Base-by-base conservation (phyloP, 2,888 invertebrate genomes). In the Gastrophysa polygoni region DNA sequence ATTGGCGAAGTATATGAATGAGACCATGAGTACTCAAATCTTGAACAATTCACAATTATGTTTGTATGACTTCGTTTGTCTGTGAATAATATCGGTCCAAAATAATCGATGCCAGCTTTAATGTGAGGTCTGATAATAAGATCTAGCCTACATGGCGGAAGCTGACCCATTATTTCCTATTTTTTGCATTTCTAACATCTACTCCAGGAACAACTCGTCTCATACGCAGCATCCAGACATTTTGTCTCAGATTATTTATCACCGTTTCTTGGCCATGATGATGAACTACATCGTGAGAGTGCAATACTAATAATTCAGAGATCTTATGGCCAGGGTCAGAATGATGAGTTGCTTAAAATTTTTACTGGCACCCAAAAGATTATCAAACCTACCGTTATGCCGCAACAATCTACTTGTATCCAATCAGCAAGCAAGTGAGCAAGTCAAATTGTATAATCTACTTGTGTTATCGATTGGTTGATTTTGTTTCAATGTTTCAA, bases 71-170 rank as follows among this genome's bases (percentile, higher is more conserved):
- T 47, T 48, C 44, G 2, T 51, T 32, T 48, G 5, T 46, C 47
- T 14, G 43, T 58, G 11, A 51, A n/a, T 16, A 32, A 20, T 44
- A 61, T 28, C n/a, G 58, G 57, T 51, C 54, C 58, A 49, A 66
- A 66, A 47, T 57, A 63, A 24, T 63, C 60, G 11, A 61, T 51
- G 2, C 59, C 56, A 1, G 44, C 48, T 47, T 55, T 56, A 14
- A 63, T 29, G 29, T 65, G 60, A 10, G 59, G 55, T n/a, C n/a
- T n/a, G n/a, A n/a, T n/a, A n/a, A n/a, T n/a, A n/a, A n/a, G n/a
- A n/a, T n/a, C n/a, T n/a, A n/a, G n/a, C n/a, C n/a, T n/a, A n/a
- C n/a, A n/a, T n/a, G n/a, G n/a, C n/a, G n/a, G n/a, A n/a, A n/a
- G n/a, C n/a, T n/a, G n/a, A n/a, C n/a, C n/a, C n/a, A n/a, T n/a